A percentile compares a stretch with the other conserved stretches of the same genome.
phyloP scores from a whole-genome alignment of 2,113 vertebrate genomes.

The Apistogramma diplotaenia region DNA sequence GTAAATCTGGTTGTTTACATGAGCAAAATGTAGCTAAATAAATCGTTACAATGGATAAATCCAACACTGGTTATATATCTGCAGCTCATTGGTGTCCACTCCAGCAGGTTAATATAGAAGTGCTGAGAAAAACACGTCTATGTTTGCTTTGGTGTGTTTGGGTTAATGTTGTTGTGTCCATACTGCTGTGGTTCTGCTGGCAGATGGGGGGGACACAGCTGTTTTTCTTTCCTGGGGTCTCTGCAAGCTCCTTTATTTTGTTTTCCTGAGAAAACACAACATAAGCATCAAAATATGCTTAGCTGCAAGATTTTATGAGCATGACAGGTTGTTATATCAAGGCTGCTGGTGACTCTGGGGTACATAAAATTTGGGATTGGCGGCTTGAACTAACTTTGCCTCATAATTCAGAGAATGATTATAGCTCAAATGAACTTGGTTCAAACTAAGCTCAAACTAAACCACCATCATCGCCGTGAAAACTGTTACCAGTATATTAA shows the following conservation, averaged over 20 bases:
- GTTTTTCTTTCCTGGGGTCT: constrained; percentile 35
- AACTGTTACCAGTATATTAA: not conserved
- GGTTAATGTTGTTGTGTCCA: not conserved
- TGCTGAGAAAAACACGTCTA: not conserved
- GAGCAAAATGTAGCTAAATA: not conserved
- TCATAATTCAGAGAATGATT: too few relatives aligned
- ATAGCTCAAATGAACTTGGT: too few relatives aligned
- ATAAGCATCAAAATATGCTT: not conserved
- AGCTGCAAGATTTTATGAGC: too few relatives aligned
- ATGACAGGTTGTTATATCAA: too few relatives aligned
- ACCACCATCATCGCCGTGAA: not conserved
- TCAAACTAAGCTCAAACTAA: not conserved
- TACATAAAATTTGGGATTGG: too few relatives aligned
- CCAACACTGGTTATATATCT: not conserved
- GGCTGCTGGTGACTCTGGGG: too few relatives aligned
- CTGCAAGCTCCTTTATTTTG: constrained; percentile 11
- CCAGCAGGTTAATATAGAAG: not conserved
- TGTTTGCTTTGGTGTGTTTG: not conserved
- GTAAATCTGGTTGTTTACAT: not conserved
- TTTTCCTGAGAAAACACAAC: constrained; percentile 37
- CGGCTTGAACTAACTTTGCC: too few relatives aligned
- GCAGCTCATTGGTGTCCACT: not conserved
- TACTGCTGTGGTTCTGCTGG: constrained; percentile 7
- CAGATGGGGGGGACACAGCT: not conserved
- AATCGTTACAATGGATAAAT: not conserved